Evolutionary conservation across 2,113 vertebrate genomes (phyloP).

Genomic region (Sminthopsis crassicaudata): DNA sequence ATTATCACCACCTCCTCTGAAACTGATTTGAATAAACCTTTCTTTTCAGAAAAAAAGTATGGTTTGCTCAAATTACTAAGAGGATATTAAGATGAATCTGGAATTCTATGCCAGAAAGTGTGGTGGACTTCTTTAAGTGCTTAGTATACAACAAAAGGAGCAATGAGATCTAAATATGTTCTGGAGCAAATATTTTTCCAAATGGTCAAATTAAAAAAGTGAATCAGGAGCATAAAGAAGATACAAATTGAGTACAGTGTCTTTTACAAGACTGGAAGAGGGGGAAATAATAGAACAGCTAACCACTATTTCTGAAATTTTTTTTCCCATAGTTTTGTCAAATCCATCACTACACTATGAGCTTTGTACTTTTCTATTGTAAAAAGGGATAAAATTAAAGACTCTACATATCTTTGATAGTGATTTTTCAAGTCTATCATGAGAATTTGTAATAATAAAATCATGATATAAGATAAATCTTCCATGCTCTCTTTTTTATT

Average conservation of each 20-base stretch:
- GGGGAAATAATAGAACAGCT: not conserved
- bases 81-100: slow-evolving; percentile 95
- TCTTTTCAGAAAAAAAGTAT: slow-evolving; percentile 96
- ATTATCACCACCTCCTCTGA: slow-evolving; percentile 91
- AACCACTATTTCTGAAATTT: slow-evolving; percentile 30
- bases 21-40: slow-evolving; percentile 95
- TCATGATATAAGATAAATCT: slow-evolving; percentile 57
- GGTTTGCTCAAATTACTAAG: slow-evolving; percentile 96
- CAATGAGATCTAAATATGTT: slow-evolving; percentile 93
- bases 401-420: slow-evolving; percentile 7
- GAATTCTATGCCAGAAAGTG: slow-evolving; percentile 97
- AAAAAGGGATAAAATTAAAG: slow-evolving; percentile 42
- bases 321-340: not conserved
- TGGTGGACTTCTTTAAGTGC: slow-evolving; percentile 95
- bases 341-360: slow-evolving; percentile 41
- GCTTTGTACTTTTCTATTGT: slow-evolving; percentile 39
- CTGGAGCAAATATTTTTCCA: slow-evolving; percentile 97
- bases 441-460: slow-evolving; percentile 62
- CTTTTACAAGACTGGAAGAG: slow-evolving; percentile 8
- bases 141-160: slow-evolving; percentile 91
- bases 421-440: slow-evolving; percentile 57
- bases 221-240: slow-evolving; percentile 93
- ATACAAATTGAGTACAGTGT: slow-evolving; percentile 79
- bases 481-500: slow-evolving; percentile 76
- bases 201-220: slow-evolving; percentile 98